A percentile compares a stretch with the other conserved stretches of the same genome.
Evolutionary conservation across 2,888 invertebrate species (phyloP).

Genomic region (Apeira syringaria): DNA sequence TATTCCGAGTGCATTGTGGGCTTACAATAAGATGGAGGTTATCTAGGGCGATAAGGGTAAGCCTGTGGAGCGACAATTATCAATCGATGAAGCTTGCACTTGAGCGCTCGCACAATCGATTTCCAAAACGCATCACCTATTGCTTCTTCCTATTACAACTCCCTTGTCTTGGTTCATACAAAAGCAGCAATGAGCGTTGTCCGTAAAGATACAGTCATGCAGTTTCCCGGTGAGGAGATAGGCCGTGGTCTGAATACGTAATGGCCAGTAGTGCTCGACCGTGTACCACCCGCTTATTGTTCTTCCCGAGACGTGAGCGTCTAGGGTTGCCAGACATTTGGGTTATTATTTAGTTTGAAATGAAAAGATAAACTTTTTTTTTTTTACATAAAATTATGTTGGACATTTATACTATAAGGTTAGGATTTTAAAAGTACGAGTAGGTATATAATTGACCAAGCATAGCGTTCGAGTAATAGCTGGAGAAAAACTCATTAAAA

Average conservation of each 20-base stretch:
- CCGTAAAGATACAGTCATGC: constrained; percentile 12
- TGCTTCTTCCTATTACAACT: constrained; percentile 31
- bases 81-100: constrained; percentile 55
- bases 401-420: too few species aligned
- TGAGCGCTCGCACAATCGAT: constrained; percentile 29
- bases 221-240: constrained; percentile 43
- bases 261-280: constrained; percentile 76
- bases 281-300: constrained; percentile 58
- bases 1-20: constrained; percentile 80
- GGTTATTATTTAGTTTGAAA: too few species aligned
- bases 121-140: constrained; percentile 34
- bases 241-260: constrained; percentile 75
- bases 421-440: too few species aligned
- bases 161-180: not conserved
- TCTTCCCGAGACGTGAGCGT: constrained; percentile 16
- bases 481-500: too few species aligned
- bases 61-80: constrained; percentile 75
- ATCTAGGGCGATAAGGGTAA: constrained; percentile 79
- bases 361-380: too few species aligned
- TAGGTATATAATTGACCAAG: too few species aligned
- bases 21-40: constrained; percentile 78
- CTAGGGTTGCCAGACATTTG: constrained; percentile 26
- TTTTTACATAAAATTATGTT: too few species aligned
- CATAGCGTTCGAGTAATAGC: too few species aligned
- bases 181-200: constrained; percentile 2